Percentiles rank a stretch among this genome's conserved stretches.
Evolutionary conservation across 2,113 vertebrate genomes (phyloP).

Genomic region (Camelus bactrianus): DNA sequence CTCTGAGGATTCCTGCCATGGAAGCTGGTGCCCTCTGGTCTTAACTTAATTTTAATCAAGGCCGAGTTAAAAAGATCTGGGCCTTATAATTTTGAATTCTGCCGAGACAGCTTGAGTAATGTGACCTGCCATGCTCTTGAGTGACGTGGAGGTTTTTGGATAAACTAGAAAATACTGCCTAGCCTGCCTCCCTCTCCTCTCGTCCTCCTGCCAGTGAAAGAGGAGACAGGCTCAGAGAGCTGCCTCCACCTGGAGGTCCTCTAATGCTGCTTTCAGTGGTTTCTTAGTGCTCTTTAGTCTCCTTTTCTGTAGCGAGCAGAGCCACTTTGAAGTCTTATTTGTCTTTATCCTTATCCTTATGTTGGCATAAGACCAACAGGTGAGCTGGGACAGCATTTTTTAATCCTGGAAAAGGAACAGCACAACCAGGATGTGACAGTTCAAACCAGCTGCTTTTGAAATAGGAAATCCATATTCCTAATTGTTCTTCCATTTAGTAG

Average conservation of each 20-base stretch:
- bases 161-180: neutral
- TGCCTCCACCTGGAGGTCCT: neutral
- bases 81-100: neutral
- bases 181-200: neutral
- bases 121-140: neutral
- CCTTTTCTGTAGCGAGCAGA: neutral
- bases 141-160: conserved; percentile 5
- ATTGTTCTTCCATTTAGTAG: neutral
- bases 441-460: neutral
- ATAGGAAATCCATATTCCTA: conserved; percentile 13
- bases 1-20: neutral
- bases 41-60: neutral
- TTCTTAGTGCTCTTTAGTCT: neutral
- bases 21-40: neutral
- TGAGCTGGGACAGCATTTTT: neutral
- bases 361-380: neutral
- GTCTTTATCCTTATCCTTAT: neutral
- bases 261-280: neutral
- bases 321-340: neutral
- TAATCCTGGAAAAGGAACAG: neutral
- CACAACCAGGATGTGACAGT: neutral
- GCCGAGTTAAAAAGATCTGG: neutral
- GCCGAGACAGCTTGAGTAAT: neutral
- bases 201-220: neutral
- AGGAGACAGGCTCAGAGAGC: neutral